Conservation (phyloP, 2,113 vertebrate species). For the Pelvicachromis taeniatus region DNA sequence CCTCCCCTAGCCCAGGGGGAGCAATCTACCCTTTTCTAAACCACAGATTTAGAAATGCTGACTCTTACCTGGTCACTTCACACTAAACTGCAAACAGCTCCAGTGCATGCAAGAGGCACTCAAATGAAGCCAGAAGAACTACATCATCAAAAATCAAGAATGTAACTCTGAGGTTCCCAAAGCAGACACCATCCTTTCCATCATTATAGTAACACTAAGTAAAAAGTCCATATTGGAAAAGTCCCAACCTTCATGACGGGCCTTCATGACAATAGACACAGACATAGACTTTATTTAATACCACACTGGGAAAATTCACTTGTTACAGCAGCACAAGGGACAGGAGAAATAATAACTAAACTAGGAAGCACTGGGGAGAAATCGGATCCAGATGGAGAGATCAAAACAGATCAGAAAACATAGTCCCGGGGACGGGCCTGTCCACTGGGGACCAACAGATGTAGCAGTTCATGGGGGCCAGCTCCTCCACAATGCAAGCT, state of each 20-base stretch:
- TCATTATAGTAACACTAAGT: neutral
- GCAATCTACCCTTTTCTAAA: too few species aligned
- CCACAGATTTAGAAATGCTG: too few species aligned
- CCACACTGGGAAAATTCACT: neutral
- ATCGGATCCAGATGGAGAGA: neutral
- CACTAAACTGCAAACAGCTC: neutral
- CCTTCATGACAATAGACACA: neutral
- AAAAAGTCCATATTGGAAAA: neutral
- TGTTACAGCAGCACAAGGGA: neutral
- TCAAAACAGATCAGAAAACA: neutral
- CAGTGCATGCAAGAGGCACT: neutral
- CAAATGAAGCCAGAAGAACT: neutral
- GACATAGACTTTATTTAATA: neutral
- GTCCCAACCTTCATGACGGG: neutral
- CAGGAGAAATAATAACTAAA: neutral
- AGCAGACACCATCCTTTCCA: neutral
- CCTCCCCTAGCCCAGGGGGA: too few species aligned
- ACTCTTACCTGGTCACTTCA: too few species aligned
- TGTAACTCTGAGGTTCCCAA: neutral
- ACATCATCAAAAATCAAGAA: neutral
- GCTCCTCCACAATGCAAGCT: neutral
- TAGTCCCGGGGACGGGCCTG: neutral
- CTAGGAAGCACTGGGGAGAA: neutral
- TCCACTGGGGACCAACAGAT: neutral
- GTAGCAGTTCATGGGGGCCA: neutral